Percentiles rank a stretch among this genome's conserved stretches.
Conservation (phyloP, 2,797 vertebrate genomes). For the Heliangelus exortis region DNA sequence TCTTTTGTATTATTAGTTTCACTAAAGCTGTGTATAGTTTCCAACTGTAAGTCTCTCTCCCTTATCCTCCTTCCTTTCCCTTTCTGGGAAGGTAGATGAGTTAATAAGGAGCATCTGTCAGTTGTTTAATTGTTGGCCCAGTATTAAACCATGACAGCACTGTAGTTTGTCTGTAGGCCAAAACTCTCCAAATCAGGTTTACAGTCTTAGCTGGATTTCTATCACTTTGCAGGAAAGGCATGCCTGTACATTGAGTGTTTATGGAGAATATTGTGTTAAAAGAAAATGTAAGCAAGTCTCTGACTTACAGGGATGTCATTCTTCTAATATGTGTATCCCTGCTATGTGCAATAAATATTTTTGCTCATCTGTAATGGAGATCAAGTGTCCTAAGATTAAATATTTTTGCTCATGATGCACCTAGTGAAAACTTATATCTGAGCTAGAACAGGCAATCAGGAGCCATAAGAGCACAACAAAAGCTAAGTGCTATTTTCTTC, state of each 20-base stretch:
- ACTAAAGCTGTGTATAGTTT: too few species aligned
- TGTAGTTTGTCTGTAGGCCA: neutral
- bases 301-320: neutral
- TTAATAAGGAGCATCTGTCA: too few species aligned
- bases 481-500: neutral
- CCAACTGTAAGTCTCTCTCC: too few species aligned
- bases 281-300: neutral
- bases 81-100: too few species aligned
- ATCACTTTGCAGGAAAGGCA: neutral
- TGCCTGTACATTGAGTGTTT: neutral
- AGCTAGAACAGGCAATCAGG: neutral
- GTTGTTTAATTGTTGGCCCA: too few species aligned
- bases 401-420: neutral
- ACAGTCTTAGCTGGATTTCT: neutral
- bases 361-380: neutral
- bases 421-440: neutral
- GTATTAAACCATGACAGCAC: neutral
- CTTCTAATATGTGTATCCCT: neutral
- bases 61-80: too few species aligned
- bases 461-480: neutral
- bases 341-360: neutral
- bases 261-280: neutral
- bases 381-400: neutral
- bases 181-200: neutral
- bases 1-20: too few species aligned